Evolutionary conservation across 2,797 vertebrate species (phyloP), one percentile per base, ranked within the genome.

Genomic region (Gymnoscopelus braueri): DNA sequence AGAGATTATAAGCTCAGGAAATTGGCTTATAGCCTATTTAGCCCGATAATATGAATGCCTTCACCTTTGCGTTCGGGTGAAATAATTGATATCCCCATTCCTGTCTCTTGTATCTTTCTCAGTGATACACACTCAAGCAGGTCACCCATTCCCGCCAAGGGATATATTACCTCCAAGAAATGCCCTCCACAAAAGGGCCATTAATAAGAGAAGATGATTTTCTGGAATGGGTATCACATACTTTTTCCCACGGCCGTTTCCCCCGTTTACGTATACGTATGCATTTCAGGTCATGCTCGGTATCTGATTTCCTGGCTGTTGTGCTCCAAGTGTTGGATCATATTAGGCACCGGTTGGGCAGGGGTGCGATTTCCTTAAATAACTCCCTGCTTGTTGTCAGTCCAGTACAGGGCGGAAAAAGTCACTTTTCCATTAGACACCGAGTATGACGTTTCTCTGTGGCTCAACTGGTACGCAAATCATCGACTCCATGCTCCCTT

Each of bases 191-290:
- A 89, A 87, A 77, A 83, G 86, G 48, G 56, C 81, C 76, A 78
- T 84, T 79, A 84, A 76, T 83, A 85, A 77, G 76, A 73, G 54
- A 54, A 67, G 66, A 61, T 72, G 64, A 50, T 60, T 78, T 79
- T 71, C 62, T 71, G 5, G 69, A 84, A 60, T 14, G 2, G 67
- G 78, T 85, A 71, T 87, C 75, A 2, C 49, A 35, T 82, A 26
- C 13, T 70, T 78, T 44, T 87, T 91, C 86, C 80, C 86, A 89
- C 83, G 65, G 67, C 72, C 55, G 63, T 67, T 65, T 80, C 64
- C 65, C 77, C 70, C 44, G 0, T 52, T 26, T 32, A 8, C 61
- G 63, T 59, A 60, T 60, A 52, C 29, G 15, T 44, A 55, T 54
- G 8, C 8, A 55, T 54, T 61, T 53, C 62, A 74, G 74, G 58